These are phyloP conservation scores for Adela reaumurella DNA, from an alignment of 2,888 invertebrate genomes.

Conservation along the genomic window DNA sequence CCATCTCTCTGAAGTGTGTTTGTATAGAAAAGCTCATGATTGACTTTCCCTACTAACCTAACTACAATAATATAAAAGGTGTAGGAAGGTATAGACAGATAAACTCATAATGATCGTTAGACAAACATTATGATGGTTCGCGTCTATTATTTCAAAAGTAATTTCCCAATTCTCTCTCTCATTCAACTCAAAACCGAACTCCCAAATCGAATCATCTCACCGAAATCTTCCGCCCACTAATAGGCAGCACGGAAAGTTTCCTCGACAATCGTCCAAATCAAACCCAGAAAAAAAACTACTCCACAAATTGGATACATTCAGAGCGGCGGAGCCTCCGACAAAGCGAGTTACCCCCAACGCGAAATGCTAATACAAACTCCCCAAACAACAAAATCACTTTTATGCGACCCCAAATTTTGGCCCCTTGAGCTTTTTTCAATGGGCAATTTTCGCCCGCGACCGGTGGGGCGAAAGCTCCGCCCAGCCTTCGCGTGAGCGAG, in stretches of 20 bases:
- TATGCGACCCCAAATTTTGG: conserved; percentile 49
- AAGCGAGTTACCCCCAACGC: conserved; percentile 33
- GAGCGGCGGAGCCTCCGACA: conserved; percentile 10
- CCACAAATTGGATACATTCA: conserved; percentile 12
- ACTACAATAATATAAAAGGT: too few relatives aligned
- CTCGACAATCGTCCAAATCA: conserved; percentile 49
- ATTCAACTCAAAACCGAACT: too few relatives aligned
- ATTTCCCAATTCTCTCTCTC: too few relatives aligned
- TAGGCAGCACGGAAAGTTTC: not conserved
- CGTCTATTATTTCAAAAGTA: too few relatives aligned
- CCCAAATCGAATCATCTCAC: too few relatives aligned
- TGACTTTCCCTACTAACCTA: too few relatives aligned
- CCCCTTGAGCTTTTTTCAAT: conserved; percentile 22
- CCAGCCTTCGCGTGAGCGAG: conserved; percentile 20
- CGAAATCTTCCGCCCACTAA: too few relatives aligned
- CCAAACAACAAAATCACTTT: conserved; percentile 46
- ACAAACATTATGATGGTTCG: too few relatives aligned
- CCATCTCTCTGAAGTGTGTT: too few relatives aligned
- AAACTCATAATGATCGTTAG: too few relatives aligned
- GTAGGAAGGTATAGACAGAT: too few relatives aligned
- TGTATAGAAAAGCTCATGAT: too few relatives aligned
- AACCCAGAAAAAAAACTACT: conserved; percentile 40
- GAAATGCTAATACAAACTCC: conserved; percentile 46
- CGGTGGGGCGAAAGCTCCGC: conserved; percentile 49
- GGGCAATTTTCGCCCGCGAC: conserved; percentile 20